Conservation (phyloP, 2,888 invertebrate species). For the Caenorhabditis sp. region DNA sequence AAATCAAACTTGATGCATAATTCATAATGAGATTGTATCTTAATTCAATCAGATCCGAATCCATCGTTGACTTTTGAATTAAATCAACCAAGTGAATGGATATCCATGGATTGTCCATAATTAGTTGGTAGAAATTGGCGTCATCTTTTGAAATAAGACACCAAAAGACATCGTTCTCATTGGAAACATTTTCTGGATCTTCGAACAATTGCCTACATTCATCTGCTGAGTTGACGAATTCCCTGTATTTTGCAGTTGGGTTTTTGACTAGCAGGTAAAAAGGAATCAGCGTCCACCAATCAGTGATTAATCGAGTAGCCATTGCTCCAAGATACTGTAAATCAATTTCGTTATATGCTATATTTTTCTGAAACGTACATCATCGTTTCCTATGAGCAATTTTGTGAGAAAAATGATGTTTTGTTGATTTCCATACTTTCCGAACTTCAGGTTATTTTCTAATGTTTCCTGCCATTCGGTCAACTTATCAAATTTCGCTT, state of each 20-base stretch:
- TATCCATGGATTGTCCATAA: constrained; percentile 48
- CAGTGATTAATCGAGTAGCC: constrained; percentile 16
- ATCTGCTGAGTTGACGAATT: constrained; percentile 32
- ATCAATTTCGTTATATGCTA: background rate
- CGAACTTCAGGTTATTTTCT: constrained; percentile 13
- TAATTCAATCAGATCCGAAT: constrained; percentile 27
- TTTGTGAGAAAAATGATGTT: constrained; percentile 38
- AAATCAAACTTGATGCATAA: constrained; percentile 37
- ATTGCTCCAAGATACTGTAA: constrained; percentile 21
- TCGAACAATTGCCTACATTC: constrained; percentile 20
- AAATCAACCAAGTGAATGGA: constrained; percentile 49
- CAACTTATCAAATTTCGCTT: constrained; percentile 26
- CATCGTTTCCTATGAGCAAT: constrained; percentile 39
- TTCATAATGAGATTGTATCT: constrained; percentile 26
- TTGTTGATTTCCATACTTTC: constrained; percentile 26
- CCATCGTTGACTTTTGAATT: constrained; percentile 30
- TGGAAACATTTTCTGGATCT: constrained; percentile 10
- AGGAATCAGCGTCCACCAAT: constrained; percentile 53
- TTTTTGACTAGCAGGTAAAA: constrained; percentile 42
- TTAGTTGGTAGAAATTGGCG: constrained; percentile 24
- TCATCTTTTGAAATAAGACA: constrained; percentile 32
- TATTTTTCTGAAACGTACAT: too few species aligned
- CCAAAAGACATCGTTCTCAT: constrained; percentile 29
- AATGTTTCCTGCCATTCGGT: constrained; percentile 38
- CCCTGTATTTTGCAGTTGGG: constrained; percentile 24